Base-by-base conservation (phyloP, 2,797 vertebrate species). In the Setipinna tenuifilis region DNA sequence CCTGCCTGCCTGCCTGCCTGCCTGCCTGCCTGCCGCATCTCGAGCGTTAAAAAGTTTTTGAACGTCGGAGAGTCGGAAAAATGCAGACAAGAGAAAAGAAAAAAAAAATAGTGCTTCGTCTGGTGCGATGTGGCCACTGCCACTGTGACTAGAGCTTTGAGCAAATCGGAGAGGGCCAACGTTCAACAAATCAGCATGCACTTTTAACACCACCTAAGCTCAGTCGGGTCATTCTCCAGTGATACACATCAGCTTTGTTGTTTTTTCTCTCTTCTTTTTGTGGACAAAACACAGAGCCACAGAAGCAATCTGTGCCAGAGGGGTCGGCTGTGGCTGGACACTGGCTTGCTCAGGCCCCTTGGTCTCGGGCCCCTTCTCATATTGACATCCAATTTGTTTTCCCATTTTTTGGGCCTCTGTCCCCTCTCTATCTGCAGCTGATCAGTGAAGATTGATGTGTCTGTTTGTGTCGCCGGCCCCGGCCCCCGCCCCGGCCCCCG, bases 381-480 rank as follows among this genome's bases (percentile, higher is more conserved):
- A 90, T 91, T 91, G 91, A 90, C 91, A 90, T 91, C 84, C 87
- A 91, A 88, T 92, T 92, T 90, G 91, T 91, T 91, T 92, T 88
- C 88, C 83, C 88, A 90, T 90, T 90, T 91, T 92, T 90, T 85
- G 82, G 88, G 86, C 82, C 83, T 85, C 81, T 89, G 17, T 84
- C 85, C 85, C 89, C 83, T 89, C 87, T 91, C 89, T 91, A 89
- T 91, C 89, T 90, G 89, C 83, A 80, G 85, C 87, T 89, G 89
- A 90, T 91, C 90, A 89, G 87, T 28, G 88, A 91, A 90, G 90
- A 91, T 91, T 91, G 90, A 91, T 91, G 90, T 85, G 87, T 91
- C 88, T 91, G 89, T 91, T 91, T 91, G 89, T 91, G 86, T 90
- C 89, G 87, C 87, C 65, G 68, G 85, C 88, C 85, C 86, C 82